Evolutionary conservation across 2,888 invertebrate genomes (phyloP), one percentile per base, ranked within the genome.

Genomic region (Lasioglossum leucozonium): DNA sequence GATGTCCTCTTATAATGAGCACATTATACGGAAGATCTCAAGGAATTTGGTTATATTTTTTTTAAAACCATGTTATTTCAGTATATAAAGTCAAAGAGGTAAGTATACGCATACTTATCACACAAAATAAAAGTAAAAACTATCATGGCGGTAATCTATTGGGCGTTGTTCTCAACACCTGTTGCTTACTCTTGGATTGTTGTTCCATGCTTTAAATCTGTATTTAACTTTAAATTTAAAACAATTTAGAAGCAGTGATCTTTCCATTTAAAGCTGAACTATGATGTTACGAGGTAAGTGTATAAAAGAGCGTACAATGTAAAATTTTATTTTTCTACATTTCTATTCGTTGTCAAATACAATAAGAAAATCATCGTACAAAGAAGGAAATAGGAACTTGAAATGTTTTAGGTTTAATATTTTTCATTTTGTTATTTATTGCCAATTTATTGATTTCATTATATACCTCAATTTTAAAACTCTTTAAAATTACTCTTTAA

Each of bases 121-220:
- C 22, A 3, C 40, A 30, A 62, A 82, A 37, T 40, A 69, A 74
- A 69, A 58, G 55, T 47, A 8, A 82, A 77, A 73, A 62, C 34
- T 77, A 86, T 79, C 80, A 88, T 88, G 89, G 88, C 89, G 90
- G 89, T 84, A 83, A 89, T 88, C 79, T 86, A 89, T 87, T 92
- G 91, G 91, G 91, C 90, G 91, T 92, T 91, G 89, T 87, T 91
- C 89, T 84, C 80, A 81, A 85, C 91, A 92, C 92, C 91, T 92
- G 91, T 92, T 92, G 91, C 89, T 90, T 76, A 72, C 77, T 73
- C 26, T 72, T 74, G 51, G 69, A 42, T 65, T 76, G 78, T 79
- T 69, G 34, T 22, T 82, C 47, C 22, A 34, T 58, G 55, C 37
- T 81, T 72, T 37, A n/a, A 81, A 65, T 42, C 11, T 42, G 67